These are phyloP conservation scores for Labia minor DNA, from an alignment of 2,888 invertebrate genomes.

Conservation along the genomic window DNA sequence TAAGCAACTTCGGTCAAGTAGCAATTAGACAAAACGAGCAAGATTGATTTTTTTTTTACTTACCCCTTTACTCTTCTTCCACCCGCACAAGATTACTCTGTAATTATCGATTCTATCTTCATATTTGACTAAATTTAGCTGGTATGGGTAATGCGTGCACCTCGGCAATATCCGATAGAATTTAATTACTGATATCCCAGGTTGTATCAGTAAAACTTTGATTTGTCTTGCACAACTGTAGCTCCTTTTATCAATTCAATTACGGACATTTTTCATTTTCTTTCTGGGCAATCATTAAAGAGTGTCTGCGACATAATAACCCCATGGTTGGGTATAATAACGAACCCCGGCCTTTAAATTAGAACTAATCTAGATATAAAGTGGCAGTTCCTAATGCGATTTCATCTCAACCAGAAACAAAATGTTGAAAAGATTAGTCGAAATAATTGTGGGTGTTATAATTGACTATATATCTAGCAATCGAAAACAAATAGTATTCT, in stretches of 20 bases:
- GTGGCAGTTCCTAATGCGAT: not conserved
- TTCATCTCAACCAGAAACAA: not conserved
- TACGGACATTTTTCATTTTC: not conserved
- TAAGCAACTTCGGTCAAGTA: too few relatives aligned
- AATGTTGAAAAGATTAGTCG: not conserved
- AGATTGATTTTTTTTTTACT: not conserved
- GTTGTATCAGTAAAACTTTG: not conserved
- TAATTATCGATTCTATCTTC: not conserved
- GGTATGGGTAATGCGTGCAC: not conserved
- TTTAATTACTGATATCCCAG: not conserved
- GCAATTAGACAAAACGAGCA: not conserved
- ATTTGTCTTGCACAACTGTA: not conserved
- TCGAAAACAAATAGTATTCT: too few relatives aligned
- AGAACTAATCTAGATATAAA: slow-evolving; percentile 1
- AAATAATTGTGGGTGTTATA: not conserved
- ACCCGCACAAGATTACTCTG: not conserved
- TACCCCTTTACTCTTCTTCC: too few relatives aligned
- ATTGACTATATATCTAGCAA: not conserved
- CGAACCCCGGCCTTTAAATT: not conserved
- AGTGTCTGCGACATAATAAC: not conserved
- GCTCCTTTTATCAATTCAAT: slow-evolving; percentile 2
- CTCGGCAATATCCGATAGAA: not conserved
- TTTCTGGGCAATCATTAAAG: slow-evolving; percentile 1
- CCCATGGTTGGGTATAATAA: not conserved
- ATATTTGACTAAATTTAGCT: not conserved